phyloP scores from a whole-genome alignment of 2,797 vertebrate species.

The Spondyliosoma cantharus region DNA sequence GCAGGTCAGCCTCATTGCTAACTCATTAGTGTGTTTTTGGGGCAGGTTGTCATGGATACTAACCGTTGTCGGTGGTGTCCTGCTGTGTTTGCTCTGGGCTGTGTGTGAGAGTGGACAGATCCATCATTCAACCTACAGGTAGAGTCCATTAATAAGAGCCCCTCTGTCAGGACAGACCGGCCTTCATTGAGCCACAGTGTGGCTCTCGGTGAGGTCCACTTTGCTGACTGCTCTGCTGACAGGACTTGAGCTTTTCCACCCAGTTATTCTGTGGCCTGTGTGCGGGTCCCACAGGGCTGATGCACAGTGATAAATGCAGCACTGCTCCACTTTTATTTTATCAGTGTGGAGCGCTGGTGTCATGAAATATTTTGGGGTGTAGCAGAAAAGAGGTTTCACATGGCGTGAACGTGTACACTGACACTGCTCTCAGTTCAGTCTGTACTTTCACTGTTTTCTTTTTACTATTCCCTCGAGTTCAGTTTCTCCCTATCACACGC shows the following conservation, averaged over 20 bases:
- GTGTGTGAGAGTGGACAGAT: constrained; percentile 55
- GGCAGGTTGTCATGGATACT: constrained; percentile 71
- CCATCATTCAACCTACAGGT: constrained; percentile 59
- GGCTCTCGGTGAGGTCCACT: constrained; percentile 9
- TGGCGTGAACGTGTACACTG: background rate
- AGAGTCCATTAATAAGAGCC: constrained; percentile 46
- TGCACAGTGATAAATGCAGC: constrained; percentile 56
- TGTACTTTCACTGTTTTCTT: constrained; percentile 10
- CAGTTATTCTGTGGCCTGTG: constrained; percentile 39
- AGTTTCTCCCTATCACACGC: constrained; percentile 20
- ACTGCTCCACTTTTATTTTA: constrained; percentile 60
- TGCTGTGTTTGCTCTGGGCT: constrained; percentile 47
- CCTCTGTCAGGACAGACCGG: constrained; percentile 37
- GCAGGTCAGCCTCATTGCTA: constrained; percentile 13
- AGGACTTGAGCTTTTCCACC: constrained; percentile 25
- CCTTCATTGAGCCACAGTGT: constrained; percentile 15
- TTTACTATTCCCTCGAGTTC: constrained; percentile 34
- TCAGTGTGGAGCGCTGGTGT: constrained; percentile 56
- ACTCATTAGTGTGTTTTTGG: constrained; percentile 49
- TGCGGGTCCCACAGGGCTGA: constrained; percentile 44
- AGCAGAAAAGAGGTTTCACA: constrained; percentile 33
- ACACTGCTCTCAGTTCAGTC: background rate
- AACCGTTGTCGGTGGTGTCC: constrained; percentile 37
- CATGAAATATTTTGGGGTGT: constrained; percentile 46
- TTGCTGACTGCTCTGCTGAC: constrained; percentile 44